phyloP scores from a whole-genome alignment of 2,797 vertebrate genomes.

The Dryobates pubescens region DNA sequence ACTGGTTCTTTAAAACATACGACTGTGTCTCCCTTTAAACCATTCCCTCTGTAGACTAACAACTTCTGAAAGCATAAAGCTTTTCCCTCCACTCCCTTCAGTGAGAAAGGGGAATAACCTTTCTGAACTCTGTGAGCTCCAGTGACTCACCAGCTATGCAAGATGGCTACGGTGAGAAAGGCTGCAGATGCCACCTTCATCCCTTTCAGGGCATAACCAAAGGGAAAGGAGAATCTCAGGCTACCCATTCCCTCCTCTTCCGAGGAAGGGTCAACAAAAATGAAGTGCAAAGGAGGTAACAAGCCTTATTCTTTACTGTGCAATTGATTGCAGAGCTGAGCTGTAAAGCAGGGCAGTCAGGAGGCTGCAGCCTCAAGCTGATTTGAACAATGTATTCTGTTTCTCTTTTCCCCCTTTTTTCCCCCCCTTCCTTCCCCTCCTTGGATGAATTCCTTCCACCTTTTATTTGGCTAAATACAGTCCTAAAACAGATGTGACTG shows the following conservation, averaged over 20 bases:
- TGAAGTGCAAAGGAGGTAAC: slow-evolving; percentile 9
- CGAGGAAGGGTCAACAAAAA: slow-evolving; percentile 5
- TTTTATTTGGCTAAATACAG: slow-evolving; percentile 49
- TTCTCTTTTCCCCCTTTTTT: not conserved
- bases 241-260: not conserved
- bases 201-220: not conserved
- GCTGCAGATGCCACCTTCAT: not conserved
- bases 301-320: slow-evolving; percentile 2
- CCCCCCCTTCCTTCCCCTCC: not conserved
- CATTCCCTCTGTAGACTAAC: not conserved
- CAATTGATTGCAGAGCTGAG: not conserved
- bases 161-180: not conserved
- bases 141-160: slow-evolving; percentile 8
- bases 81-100: not conserved
- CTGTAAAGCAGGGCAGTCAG: not conserved
- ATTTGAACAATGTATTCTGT: not conserved
- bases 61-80: not conserved
- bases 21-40: not conserved
- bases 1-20: not conserved
- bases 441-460: slow-evolving; percentile 15
- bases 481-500: slow-evolving; percentile 52
- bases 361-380: not conserved
- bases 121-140: not conserved
- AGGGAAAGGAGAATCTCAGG: not conserved
- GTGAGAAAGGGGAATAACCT: not conserved